Evolutionary conservation across 2,113 vertebrate species (phyloP), one percentile per base, ranked within the genome.

Genomic region (Amphiprion percula): DNA sequence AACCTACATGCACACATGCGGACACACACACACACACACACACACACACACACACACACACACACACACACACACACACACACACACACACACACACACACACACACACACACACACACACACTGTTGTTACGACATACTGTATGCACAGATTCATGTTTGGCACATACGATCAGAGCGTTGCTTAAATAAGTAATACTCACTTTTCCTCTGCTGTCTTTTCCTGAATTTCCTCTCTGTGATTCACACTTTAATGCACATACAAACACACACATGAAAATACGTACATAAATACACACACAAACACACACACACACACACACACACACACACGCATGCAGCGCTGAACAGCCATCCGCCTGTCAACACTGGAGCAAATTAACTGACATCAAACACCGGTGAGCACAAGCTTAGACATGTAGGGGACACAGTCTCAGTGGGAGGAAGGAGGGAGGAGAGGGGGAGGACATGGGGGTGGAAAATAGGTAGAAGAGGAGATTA

Each of bases 311-410:
- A 67, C 33, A 67, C 64, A 54, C 55, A 68, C 55, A 74, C 60
- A 74, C 59, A 80, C 65, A 88, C 75, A 87, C 68, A 83, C 64
- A 87, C 66, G 52, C 77, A 84, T 16, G 46, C 79, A 80, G 84
- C 65, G 82, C 86, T 69, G 76, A 69, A 86, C 66, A 86, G 90
- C 93, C 85, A 92, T 92, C 89, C 86, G 69, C 90, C 93, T 95
- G 94, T 95, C 95, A 95, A 92, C 94, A 94, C 93, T 84, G 89
- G 85, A 82, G 91, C 90, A 95, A 95, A 95, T 95, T 90, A 95
- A 94, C 91, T 95, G 93, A 95, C 94, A 95, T 95, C 91, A 95
- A 95, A 95, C 94, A 95, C 93, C 92, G 73, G 86, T 85, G 90
- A 93, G 93, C 87, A 92, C 94, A 94, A 88, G 94, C 93, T 93